Evolutionary conservation across 2,888 invertebrate species (phyloP).

Genomic region (Biston stratarius): DNA sequence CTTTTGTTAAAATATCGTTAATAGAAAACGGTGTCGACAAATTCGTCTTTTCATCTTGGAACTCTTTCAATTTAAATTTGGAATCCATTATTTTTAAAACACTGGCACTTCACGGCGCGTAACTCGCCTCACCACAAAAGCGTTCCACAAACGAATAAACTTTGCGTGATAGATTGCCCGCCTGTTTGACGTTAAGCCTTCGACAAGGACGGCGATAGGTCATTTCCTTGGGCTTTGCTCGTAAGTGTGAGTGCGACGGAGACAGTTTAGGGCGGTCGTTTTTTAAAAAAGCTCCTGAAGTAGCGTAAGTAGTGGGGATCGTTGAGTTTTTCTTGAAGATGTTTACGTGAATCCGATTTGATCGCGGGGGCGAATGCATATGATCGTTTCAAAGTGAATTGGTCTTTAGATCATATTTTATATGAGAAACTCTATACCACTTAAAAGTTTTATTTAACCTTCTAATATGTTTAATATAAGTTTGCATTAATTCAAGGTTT

Average conservation of each 20-base stretch:
- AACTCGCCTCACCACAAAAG: slow-evolving; percentile 80
- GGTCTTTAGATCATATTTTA: slow-evolving; percentile 47
- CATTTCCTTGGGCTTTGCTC: slow-evolving; percentile 18
- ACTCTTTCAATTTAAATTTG: slow-evolving; percentile 75
- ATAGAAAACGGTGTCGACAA: slow-evolving; percentile 90
- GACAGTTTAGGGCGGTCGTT: slow-evolving; percentile 69
- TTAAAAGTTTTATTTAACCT: background rate
- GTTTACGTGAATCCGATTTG: slow-evolving; percentile 85
- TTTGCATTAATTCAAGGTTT: too few species aligned
- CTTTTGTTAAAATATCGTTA: slow-evolving; percentile 89
- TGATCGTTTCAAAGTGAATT: slow-evolving; percentile 58
- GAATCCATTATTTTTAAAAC: slow-evolving; percentile 74
- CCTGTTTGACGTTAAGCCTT: slow-evolving; percentile 81
- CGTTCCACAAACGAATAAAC: slow-evolving; percentile 85
- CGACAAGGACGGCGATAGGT: slow-evolving; percentile 67
- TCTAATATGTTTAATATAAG: background rate
- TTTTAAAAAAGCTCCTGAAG: slow-evolving; percentile 82
- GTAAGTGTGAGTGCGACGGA: slow-evolving; percentile 59
- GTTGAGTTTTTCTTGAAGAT: slow-evolving; percentile 85
- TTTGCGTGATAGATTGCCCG: slow-evolving; percentile 82
- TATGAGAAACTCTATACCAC: background rate
- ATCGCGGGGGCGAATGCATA: slow-evolving; percentile 71
- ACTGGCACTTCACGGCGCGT: slow-evolving; percentile 65
- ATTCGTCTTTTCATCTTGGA: slow-evolving; percentile 78
- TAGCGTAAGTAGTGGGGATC: slow-evolving; percentile 85